Evolutionary conservation across 2,888 invertebrate genomes (phyloP).

Genomic region (Doris montereyensis): DNA sequence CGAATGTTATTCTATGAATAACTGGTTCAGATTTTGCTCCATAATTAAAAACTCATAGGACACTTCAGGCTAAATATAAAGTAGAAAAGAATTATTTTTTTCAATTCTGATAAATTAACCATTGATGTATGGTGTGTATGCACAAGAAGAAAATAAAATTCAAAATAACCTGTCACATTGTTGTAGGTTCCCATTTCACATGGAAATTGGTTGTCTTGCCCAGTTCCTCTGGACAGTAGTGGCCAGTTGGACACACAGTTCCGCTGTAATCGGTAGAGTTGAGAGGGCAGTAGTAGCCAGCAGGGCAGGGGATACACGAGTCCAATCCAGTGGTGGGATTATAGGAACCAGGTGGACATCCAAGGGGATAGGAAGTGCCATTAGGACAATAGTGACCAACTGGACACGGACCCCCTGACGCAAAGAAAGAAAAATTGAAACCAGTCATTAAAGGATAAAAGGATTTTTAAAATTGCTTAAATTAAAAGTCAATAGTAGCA

Average conservation of each 20-base stretch:
- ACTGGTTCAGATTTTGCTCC: too few species aligned
- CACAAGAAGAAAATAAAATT: too few species aligned
- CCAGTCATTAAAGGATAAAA: too few species aligned
- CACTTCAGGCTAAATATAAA: too few species aligned
- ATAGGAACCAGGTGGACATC: conserved; percentile 57
- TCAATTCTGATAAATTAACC: too few species aligned
- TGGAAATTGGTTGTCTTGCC: conserved; percentile 56
- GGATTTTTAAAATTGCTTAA: too few species aligned
- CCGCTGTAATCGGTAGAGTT: conserved; percentile 55
- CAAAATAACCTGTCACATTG: too few species aligned
- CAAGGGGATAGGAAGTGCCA: conserved; percentile 63
- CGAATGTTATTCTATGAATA: too few species aligned
- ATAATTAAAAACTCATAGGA: too few species aligned
- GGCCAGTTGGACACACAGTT: conserved; percentile 59
- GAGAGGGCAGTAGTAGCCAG: conserved; percentile 55
- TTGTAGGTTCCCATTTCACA: conserved; percentile 65
- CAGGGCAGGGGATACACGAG: conserved; percentile 52
- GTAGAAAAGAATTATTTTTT: too few species aligned
- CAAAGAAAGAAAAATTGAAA: conserved; percentile 32
- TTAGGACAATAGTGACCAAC: conserved; percentile 68
- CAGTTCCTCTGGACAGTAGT: conserved; percentile 65
- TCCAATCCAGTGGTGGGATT: conserved; percentile 51
- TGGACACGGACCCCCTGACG: conserved; percentile 65
- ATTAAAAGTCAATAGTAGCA: too few species aligned
- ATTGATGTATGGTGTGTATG: too few species aligned